Percentiles rank a stretch among this genome's conserved stretches.
phyloP scores from a whole-genome alignment of 2,113 vertebrate species.

The Onychostruthus taczanowskii region DNA sequence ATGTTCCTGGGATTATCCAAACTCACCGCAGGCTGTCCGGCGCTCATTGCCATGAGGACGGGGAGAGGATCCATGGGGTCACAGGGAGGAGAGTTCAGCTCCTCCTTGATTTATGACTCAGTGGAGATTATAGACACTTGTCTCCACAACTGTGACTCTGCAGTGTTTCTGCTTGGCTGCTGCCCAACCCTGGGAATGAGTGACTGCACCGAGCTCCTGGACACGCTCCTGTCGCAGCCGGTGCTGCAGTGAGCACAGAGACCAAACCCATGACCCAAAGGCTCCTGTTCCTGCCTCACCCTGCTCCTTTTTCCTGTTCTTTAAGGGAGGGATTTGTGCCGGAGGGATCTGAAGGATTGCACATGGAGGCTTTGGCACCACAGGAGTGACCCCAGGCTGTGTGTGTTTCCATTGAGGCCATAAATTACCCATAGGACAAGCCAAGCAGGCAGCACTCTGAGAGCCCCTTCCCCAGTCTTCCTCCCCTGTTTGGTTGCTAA shows the following conservation, averaged over 20 bases:
- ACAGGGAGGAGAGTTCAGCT: not conserved
- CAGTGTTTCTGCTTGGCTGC: not conserved
- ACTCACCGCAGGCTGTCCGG: rapidly evolving
- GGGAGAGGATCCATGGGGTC: not conserved
- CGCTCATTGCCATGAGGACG: rapidly evolving
- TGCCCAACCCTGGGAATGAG: not conserved
- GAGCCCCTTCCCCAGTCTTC: not conserved
- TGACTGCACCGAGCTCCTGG: not conserved
- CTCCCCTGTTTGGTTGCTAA: not conserved
- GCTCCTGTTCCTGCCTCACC: not conserved
- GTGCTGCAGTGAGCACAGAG: rapidly evolving
- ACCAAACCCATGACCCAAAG: rapidly evolving
- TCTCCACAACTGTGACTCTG: not conserved
- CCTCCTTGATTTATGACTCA: not conserved
- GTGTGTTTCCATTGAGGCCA: not conserved
- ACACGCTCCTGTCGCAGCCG: rapidly evolving
- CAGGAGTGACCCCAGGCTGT: not conserved
- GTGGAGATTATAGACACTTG: not conserved
- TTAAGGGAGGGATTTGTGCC: not conserved
- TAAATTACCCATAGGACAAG: not conserved
- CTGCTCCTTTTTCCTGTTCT: not conserved
- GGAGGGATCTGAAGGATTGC: not conserved
- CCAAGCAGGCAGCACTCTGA: not conserved
- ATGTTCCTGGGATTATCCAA: rapidly evolving
- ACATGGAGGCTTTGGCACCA: not conserved